These are phyloP conservation scores for Lycaon pictus DNA, from an alignment of 2,113 vertebrate species.

Conservation along the genomic window DNA sequence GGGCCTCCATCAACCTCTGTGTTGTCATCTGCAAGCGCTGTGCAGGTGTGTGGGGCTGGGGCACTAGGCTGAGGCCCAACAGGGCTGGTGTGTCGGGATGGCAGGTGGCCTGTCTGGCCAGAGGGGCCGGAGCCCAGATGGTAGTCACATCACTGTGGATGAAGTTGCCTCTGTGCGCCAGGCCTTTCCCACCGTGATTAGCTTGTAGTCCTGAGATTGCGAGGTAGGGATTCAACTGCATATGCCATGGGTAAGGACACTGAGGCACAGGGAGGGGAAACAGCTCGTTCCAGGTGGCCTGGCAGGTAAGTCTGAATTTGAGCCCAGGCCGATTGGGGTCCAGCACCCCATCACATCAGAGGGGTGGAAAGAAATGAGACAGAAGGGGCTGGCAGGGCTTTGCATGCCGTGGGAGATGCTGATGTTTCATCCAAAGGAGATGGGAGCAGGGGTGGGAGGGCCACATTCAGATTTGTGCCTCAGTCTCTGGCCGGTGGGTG, in stretches of 20 bases:
- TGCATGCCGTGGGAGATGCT: not conserved
- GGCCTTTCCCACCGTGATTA: not conserved
- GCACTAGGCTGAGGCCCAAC: not conserved
- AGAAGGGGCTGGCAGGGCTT: not conserved
- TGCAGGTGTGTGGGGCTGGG: constrained; percentile 89
- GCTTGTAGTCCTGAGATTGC: not conserved
- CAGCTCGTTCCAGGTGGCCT: not conserved
- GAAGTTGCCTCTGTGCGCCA: not conserved
- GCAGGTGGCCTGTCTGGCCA: no score
- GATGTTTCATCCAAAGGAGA: not conserved
- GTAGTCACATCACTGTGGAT: not conserved
- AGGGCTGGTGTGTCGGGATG: not conserved
- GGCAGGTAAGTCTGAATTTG: not conserved
- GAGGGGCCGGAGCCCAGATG: not conserved
- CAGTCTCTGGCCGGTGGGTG: not conserved
- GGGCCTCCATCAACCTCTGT: constrained; percentile 97
- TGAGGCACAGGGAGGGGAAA: not conserved
- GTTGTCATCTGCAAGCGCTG: constrained; percentile 97
- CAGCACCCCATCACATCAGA: not conserved
- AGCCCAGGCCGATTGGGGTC: not conserved
- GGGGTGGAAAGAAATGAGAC: not conserved
- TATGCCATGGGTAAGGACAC: rapidly evolving
- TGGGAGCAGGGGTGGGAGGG: not conserved
- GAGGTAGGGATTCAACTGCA: not conserved
- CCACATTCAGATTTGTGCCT: not conserved